These are phyloP conservation scores for Geococcyx californianus DNA, from an alignment of 2,113 vertebrate genomes.

Conservation along the genomic window DNA sequence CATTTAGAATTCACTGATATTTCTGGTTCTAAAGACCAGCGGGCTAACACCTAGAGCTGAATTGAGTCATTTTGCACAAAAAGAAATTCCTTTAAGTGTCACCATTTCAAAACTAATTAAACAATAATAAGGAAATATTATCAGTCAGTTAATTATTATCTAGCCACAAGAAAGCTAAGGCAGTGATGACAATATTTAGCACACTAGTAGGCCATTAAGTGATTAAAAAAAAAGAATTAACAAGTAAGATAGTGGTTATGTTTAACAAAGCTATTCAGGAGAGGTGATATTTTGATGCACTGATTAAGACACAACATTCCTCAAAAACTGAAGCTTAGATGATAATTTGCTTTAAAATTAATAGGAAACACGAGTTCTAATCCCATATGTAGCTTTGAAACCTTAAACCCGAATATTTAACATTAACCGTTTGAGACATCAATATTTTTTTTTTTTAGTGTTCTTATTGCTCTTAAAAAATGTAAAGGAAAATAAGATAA, in stretches of 20 bases:
- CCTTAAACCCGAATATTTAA: neutral
- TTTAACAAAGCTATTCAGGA: neutral
- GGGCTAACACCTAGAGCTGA: slow-evolving; percentile 31
- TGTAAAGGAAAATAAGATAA: neutral
- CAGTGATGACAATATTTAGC: neutral
- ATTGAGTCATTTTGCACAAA: slow-evolving; percentile 19
- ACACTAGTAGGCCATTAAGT: neutral
- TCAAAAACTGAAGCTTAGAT: neutral
- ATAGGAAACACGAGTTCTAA: neutral
- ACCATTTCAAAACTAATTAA: slow-evolving; percentile 31
- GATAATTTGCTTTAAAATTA: neutral
- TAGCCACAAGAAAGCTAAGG: neutral
- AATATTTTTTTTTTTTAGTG: neutral
- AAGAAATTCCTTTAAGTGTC: neutral
- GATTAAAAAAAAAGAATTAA: neutral
- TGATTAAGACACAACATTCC: neutral
- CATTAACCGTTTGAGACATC: neutral
- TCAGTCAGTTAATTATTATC: slow-evolving; percentile 17
- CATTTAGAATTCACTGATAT: slow-evolving; percentile 48
- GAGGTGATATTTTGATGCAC: neutral
- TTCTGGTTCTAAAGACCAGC: slow-evolving; percentile 39
- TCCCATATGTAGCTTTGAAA: neutral
- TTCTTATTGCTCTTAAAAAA: neutral
- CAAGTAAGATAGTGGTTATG: neutral
- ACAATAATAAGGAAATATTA: slow-evolving; percentile 32